These are phyloP conservation scores for Trichechus manatus DNA, from an alignment of 2,113 vertebrate genomes.

Conservation along the genomic window DNA sequence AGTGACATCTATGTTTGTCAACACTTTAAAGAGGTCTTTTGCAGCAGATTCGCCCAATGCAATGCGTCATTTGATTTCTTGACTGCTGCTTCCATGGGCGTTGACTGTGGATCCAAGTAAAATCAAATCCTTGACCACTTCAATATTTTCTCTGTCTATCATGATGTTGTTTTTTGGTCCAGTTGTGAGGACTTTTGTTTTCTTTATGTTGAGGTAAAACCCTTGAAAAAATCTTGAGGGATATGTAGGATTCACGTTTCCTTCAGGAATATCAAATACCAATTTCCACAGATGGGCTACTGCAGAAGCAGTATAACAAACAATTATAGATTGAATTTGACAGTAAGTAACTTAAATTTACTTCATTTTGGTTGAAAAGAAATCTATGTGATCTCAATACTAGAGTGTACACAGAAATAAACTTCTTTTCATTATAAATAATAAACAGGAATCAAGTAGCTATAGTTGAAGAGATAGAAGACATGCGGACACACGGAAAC, in stretches of 20 bases:
- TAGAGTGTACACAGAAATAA: neutral
- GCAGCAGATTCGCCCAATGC: no score
- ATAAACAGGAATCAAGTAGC: neutral
- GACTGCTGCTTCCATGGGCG: no score
- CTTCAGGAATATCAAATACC: neutral
- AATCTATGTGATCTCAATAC: neutral
- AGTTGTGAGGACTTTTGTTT: no score
- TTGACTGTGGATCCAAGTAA: no score
- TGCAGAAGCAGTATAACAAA: neutral
- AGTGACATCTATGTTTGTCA: no score
- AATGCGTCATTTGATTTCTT: no score
- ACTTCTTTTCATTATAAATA: neutral
- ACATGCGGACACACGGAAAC: neutral
- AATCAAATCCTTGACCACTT: no score
- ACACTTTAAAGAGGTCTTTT: no score
- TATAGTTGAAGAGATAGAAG: neutral
- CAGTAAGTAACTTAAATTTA: neutral
- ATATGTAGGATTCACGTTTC: neutral
- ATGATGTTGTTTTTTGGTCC: no score
- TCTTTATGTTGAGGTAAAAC: neutral
- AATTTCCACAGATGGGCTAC: neutral
- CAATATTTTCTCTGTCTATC: no score
- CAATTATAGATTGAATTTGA: neutral
- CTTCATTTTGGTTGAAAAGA: neutral
- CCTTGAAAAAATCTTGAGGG: neutral